Evolutionary conservation across 2,888 invertebrate species (phyloP), one percentile per base, ranked within the genome.

Genomic region (Hypena proboscidalis): DNA sequence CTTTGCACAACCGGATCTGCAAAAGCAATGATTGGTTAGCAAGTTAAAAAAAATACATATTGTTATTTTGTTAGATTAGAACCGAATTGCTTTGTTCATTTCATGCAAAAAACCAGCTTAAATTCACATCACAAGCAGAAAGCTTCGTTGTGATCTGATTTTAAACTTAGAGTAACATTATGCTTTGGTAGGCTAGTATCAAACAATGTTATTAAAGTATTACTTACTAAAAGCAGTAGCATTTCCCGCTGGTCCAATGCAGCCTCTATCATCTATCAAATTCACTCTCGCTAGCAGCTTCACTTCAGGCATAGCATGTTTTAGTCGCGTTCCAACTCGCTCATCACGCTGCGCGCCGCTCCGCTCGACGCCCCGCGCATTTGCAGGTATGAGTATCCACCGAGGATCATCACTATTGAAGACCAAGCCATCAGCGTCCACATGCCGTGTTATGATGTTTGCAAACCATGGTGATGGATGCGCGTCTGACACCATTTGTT

Each of bases 391-490:
- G 1, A 83, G 54, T 4, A 77, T 30, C 75, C 73, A 87, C 2
- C 70, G 72, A 0, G 27, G 7, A 0, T 4, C 31, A 17, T 89
- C 90, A 0, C 81, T 80, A 1, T 57, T 49, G 0, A 73, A 60
- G 0, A 89, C 80, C 0, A 62, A 61, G 0, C 87, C 86, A 1
- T 64, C 62, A 0, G 81, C 67, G 7, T 77, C 65, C 0, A 83
- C 70, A 19, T 59, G 58, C 0, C 77, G 72, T 1, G 75, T 65
- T 11, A 82, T 51, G 0, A 74, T 79, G 63, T 83, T 79, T 0
- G 81, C 76, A 47, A 76, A 89, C 89, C 87, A 90, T 0, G 89
- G 86, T 0, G 83, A 49, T 4, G 81, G 83, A 35, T 86, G 81
- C 0, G 80, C 80, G 46, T 86, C 77, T 0, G 85, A 74, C 1